Evolutionary conservation across 2,888 invertebrate genomes (phyloP), one percentile per base, ranked within the genome.

Genomic region (Epinotia brunnichana): DNA sequence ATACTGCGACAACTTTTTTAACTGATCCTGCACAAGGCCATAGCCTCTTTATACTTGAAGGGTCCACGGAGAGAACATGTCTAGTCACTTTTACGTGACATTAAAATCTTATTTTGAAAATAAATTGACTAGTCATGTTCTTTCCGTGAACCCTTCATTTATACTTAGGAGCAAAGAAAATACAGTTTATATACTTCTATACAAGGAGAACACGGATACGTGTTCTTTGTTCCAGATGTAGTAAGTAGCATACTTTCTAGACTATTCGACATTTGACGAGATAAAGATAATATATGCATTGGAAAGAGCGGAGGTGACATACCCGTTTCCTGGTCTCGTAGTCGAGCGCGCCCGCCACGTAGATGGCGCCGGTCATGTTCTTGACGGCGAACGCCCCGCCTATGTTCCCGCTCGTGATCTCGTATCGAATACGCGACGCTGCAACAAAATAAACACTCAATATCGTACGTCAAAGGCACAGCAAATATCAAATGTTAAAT

Each of bases 381-480:
- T 98, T 98, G 88, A 99, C 98, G 82, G 98, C 98, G 90, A 99
- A 99, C 53, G 98, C 98, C 83, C 98, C 99, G 77, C 98, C 98
- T 95, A 98, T 96, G 96, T 99, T 99, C 95, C 99, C 99, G 95
- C 98, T 98, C 93, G 98, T 98, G 94, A 99, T 99, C 96, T 99
- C 98, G 95, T 99, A 99, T 95, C 98, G 98, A 95, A 99, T 98
- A 95, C 98, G 97, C 94, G 98, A 98, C 91, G 98, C 98, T 98
- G 95, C 76, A 91, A 92, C 83, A 88, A 88, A 86, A 85, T 80
- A 85, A 82, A 83, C 77, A 83, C 39, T 76, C 64, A 66, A 41
- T 41, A 66, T 56, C 69, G 19, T 53, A 68, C 48, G 94, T 94
- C 77, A 78, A 80, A 81, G 79, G 80, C 54, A 66, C 61, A 61